These are phyloP conservation scores for Xestobium rufovillosum DNA, from an alignment of 2,888 invertebrate genomes.

Conservation along the genomic window DNA sequence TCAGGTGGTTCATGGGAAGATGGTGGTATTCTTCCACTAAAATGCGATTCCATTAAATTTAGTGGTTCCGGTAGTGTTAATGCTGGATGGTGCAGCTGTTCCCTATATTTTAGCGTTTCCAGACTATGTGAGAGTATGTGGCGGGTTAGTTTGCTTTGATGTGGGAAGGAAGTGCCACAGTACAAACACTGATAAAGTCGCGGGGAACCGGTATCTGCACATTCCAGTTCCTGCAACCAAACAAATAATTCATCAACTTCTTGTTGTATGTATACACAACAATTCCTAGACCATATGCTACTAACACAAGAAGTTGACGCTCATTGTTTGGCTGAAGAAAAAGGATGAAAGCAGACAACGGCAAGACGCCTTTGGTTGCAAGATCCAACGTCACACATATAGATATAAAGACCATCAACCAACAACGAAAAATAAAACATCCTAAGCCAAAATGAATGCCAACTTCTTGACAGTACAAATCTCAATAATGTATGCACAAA, in stretches of 20 bases:
- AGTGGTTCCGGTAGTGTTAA: constrained; percentile 42
- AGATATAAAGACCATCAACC: no score
- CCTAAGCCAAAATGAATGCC: constrained; percentile 90
- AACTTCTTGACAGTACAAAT: constrained; percentile 73
- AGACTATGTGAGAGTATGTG: constrained; percentile 84
- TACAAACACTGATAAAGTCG: constrained; percentile 76
- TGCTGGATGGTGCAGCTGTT: constrained; percentile 52
- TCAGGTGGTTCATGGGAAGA: constrained; percentile 41
- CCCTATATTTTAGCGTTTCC: constrained; percentile 80
- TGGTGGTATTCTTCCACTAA: constrained; percentile 40
- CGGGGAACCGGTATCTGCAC: constrained; percentile 48
- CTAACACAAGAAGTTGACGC: constrained; percentile 76
- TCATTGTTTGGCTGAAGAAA: constrained; percentile 63
- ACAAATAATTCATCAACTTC: constrained; percentile 82
- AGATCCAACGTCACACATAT: no score
- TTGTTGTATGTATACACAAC: constrained; percentile 50
- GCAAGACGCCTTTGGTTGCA: no score
- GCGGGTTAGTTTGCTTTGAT: constrained; percentile 84
- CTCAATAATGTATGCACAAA: constrained; percentile 4
- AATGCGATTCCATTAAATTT: constrained; percentile 38
- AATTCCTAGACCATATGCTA: no score
- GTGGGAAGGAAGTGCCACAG: constrained; percentile 82
- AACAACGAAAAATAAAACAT: constrained; percentile 58
- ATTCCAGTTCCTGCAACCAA: constrained; percentile 88
- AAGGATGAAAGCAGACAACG: constrained; percentile 19